Conservation (phyloP, 2,888 invertebrate species). For the Drosophila ochracea region DNA sequence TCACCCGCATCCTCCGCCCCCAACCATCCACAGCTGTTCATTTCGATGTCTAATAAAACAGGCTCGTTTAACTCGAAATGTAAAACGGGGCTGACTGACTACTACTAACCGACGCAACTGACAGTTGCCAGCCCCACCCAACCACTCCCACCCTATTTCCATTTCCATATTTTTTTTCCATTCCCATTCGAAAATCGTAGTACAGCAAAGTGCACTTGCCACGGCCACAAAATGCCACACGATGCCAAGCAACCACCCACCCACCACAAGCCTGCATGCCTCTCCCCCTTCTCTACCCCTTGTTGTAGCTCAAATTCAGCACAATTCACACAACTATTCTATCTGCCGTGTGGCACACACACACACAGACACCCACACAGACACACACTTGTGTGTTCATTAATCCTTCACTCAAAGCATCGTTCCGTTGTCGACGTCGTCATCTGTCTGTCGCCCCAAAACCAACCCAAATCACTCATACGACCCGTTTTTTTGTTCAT, state of each 20-base stretch:
- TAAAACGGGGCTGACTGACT: conserved; percentile 19
- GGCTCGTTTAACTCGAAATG: conserved; percentile 49
- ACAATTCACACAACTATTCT: conserved; percentile 28
- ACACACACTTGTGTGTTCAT: conserved; percentile 51
- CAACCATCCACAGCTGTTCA: not conserved
- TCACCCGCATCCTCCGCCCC: not conserved
- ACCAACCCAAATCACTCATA: conserved; percentile 66
- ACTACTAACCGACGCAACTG: conserved; percentile 42
- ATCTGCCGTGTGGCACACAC: conserved; percentile 21
- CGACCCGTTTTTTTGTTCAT: conserved; percentile 40
- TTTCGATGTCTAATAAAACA: conserved; percentile 46
- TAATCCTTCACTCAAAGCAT: conserved; percentile 70
- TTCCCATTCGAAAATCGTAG: conserved; percentile 44
- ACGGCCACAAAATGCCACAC: conserved; percentile 67
- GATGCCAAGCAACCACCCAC: conserved; percentile 3
- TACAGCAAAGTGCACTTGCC: conserved; percentile 77
- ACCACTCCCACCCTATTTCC: not conserved
- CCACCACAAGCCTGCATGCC: not conserved
- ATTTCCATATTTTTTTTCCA: not conserved
- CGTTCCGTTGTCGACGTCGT: conserved; percentile 37
- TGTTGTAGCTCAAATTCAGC: conserved; percentile 3
- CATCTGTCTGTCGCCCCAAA: conserved; percentile 60
- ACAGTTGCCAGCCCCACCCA: conserved; percentile 62
- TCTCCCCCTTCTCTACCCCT: not conserved
- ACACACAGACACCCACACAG: conserved; percentile 4